A percentile compares a stretch with the other conserved stretches of the same genome.
Evolutionary conservation across 2,113 vertebrate species (phyloP).

Genomic region (Pedetes capensis): DNA sequence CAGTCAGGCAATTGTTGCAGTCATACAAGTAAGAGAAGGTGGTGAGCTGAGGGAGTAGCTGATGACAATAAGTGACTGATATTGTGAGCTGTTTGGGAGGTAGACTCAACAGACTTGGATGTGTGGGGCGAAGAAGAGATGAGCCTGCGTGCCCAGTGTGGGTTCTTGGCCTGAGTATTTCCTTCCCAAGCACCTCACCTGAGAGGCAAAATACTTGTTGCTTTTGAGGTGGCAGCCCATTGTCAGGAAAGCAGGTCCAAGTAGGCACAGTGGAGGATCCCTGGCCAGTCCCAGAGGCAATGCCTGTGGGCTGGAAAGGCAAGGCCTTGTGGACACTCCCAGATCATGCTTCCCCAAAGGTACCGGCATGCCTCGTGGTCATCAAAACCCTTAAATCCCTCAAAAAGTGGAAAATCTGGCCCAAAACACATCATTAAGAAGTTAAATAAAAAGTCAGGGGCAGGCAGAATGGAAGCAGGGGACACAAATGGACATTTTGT

Average conservation of each 20-base stretch:
- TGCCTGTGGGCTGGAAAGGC: too few relatives aligned
- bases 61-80: rapidly evolving
- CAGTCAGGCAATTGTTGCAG: neutral
- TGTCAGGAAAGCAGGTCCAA: neutral
- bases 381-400: neutral
- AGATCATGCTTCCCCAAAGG: neutral
- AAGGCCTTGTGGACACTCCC: neutral
- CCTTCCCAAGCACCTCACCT: too few relatives aligned
- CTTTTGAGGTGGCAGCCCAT: neutral
- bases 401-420: too few relatives aligned
- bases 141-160: too few relatives aligned
- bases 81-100: neutral
- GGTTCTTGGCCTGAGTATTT: neutral
- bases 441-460: neutral
- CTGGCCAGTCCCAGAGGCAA: neutral
- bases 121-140: too few relatives aligned
- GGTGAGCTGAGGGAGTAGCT: too few relatives aligned
- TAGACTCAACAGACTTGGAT: neutral
- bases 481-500: neutral
- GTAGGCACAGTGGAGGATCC: neutral
- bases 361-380: neutral
- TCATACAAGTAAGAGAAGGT: neutral
- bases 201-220: neutral
- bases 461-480: neutral
- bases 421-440: neutral